Evolutionary conservation across 92 coral and sea anemone genomes (phyloP), one percentile per base, ranked within the genome.

Genomic region (Virgularia gustaviana): DNA sequence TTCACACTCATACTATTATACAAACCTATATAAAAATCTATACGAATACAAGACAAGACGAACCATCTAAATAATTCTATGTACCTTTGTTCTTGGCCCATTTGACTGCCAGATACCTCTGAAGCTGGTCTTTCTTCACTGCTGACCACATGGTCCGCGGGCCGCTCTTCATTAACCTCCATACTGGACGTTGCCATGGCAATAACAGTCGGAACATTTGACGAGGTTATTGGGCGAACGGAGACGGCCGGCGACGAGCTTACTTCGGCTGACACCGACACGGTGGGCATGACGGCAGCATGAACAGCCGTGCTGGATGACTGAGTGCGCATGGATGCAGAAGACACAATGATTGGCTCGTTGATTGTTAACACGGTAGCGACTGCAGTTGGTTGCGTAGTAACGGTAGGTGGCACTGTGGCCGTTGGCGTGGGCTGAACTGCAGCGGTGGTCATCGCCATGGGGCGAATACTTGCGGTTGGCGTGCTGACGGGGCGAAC

Each of bases 401-500:
- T 64, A 11, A 77, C 44, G 55, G 86, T 83, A 53, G 87, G 53
- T 15, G 87, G 70, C 45, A 72, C 88, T 43, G 81, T 78, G 15
- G 81, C 75, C 13, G 86, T 87, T 35, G 88, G 90, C 9, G 95
- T 90, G 31, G 97, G 97, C 61, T 89, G 68, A 20, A 87, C 96
- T 24, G 97, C 89, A 55, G 96, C 96, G 6, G 96, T 91, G 71
- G 74, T 51, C 22, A 53, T 83, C 49, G 96, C 88, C 90, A 91
- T 91, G 28, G 97, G 97, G 18, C 97, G 89, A 36, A 91, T 82
- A 39, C 97, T 91, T 3, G 96, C 97, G 16, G 94, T 91, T 19
- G 88, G 96, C 25, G 94, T 81, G 16, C 83, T 83, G n/a, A 89
- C 51, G 29, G 92, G 76, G 77, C 90, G 90, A 58, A 84, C 82